Evolutionary conservation across 1,140 invertebrate genomes (phyloP).

Genomic region (Halesus radiatus): DNA sequence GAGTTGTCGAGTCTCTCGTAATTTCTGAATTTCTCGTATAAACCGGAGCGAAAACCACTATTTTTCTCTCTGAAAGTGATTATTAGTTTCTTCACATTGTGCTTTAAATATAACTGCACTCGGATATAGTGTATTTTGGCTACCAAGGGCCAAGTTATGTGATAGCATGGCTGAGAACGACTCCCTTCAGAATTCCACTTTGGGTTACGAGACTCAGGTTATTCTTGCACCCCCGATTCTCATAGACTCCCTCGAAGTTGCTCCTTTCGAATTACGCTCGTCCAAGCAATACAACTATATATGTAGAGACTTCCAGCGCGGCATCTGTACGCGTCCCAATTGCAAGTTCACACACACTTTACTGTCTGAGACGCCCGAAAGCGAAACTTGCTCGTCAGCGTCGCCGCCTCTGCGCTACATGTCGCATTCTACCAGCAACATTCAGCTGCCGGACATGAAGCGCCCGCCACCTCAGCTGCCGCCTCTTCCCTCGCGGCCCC

Average conservation of each 20-base stretch:
- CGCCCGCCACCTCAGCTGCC: background rate
- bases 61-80: too few relatives aligned
- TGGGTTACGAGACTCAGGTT: background rate
- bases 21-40: too few relatives aligned
- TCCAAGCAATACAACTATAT: background rate
- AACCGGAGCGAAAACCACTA: too few relatives aligned
- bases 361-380: background rate
- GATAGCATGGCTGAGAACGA: slow-evolving; percentile 18
- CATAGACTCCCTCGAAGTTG: background rate
- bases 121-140: too few relatives aligned
- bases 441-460: background rate
- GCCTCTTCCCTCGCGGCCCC: background rate
- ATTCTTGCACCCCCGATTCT: background rate
- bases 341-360: background rate
- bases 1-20: too few relatives aligned
- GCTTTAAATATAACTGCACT: too few relatives aligned
- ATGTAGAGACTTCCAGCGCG: slow-evolving; percentile 16
- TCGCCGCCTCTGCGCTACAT: background rate
- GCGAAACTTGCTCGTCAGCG: background rate
- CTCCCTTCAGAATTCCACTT: background rate
- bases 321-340: background rate
- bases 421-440: background rate
- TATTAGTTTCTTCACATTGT: too few relatives aligned
- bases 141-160: background rate
- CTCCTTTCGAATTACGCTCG: background rate